These are phyloP conservation scores for Euura lappo DNA, from an alignment of 1,140 invertebrate genomes.

Conservation along the genomic window DNA sequence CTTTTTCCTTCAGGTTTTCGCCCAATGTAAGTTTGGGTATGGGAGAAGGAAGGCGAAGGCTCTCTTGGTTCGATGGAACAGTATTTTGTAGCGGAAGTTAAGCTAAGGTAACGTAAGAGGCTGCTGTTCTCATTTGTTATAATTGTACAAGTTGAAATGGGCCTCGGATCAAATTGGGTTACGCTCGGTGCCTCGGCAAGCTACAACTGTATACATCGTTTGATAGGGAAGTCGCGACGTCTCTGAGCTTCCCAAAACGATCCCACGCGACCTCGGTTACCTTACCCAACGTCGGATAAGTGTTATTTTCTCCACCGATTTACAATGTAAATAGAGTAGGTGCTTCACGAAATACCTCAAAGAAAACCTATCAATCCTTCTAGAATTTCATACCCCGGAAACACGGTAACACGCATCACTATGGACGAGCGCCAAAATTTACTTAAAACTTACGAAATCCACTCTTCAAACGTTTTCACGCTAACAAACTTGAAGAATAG, in stretches of 20 bases:
- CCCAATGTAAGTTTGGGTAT: not conserved
- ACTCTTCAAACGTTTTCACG: too few species aligned
- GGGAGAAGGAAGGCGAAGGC: not conserved
- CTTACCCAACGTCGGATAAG: not conserved
- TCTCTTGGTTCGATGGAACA: not conserved
- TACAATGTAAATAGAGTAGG: not conserved
- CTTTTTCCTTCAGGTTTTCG: not conserved
- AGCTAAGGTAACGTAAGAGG: not conserved
- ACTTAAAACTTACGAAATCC: too few species aligned
- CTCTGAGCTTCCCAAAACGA: not conserved
- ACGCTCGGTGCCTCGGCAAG: not conserved
- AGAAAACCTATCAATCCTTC: not conserved
- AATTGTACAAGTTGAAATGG: conserved; percentile 4
- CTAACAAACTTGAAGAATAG: too few species aligned
- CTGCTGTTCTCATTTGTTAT: conserved; percentile 7
- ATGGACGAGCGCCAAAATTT: too few species aligned
- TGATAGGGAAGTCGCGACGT: conserved; percentile 1
- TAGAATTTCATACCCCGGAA: not conserved
- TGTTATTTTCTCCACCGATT: not conserved
- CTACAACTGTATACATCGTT: conserved; percentile 1
- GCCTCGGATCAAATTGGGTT: conserved; percentile 5
- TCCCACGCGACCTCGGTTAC: not conserved
- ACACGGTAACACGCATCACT: not conserved
- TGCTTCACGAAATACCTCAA: not conserved
- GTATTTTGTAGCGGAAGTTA: not conserved